These are phyloP conservation scores for Poeciliopsis infans DNA, from an alignment of 2,797 vertebrate genomes.

Conservation along the genomic window DNA sequence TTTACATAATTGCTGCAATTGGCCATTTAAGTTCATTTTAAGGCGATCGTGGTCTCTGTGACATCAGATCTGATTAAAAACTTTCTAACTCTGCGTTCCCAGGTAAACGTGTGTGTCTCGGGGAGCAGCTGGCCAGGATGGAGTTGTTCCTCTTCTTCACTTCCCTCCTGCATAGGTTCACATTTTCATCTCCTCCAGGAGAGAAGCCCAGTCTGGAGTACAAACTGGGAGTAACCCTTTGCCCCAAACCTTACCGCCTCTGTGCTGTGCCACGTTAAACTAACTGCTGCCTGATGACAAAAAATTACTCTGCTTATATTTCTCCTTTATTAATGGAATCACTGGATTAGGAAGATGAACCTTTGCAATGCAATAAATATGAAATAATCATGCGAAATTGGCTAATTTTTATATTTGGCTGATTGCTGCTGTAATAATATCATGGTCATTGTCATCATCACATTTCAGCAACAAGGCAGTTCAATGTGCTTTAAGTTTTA, in stretches of 20 bases:
- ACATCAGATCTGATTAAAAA: neutral
- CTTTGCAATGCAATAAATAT: neutral
- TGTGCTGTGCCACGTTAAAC: slow-evolving; percentile 51
- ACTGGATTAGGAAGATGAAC: neutral
- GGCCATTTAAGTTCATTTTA: neutral
- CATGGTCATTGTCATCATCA: no score
- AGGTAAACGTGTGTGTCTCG: slow-evolving; percentile 83
- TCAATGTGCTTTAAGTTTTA: no score
- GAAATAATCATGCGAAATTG: neutral
- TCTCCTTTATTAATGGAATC: neutral
- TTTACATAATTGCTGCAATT: neutral
- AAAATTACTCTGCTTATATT: neutral
- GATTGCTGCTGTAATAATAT: no score
- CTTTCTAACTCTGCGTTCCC: slow-evolving; percentile 1
- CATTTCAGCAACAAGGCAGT: no score
- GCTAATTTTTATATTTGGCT: neutral
- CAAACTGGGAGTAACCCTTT: slow-evolving; percentile 54
- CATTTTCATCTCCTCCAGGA: slow-evolving; percentile 64
- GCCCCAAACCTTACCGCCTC: slow-evolving; percentile 78
- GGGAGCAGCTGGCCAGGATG: slow-evolving; percentile 80
- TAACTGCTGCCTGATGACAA: neutral
- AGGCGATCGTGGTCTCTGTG: neutral
- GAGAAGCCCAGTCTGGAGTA: slow-evolving; percentile 66
- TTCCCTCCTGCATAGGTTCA: slow-evolving; percentile 84
- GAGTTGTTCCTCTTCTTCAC: slow-evolving; percentile 81